Evolutionary conservation across 1,140 invertebrate genomes (phyloP).

Genomic region (Drosophila trapezifrons): DNA sequence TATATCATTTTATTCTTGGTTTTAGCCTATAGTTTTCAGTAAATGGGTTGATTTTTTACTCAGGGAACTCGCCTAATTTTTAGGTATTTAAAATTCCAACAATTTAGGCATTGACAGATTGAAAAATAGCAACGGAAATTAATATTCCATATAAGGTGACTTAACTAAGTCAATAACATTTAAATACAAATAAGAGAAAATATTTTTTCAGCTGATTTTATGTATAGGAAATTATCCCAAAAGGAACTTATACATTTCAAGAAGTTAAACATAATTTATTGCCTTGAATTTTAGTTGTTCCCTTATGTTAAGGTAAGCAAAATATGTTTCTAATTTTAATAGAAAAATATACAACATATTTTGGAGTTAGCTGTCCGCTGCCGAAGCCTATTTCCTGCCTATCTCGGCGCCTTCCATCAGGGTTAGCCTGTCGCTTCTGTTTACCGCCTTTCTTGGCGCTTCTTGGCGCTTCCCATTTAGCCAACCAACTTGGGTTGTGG

Average conservation of each 20-base stretch:
- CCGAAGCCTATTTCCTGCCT: not conserved
- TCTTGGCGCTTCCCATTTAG: slow-evolving; percentile 23
- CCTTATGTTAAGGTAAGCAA: not conserved
- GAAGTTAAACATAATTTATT: not conserved
- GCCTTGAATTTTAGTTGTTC: no score
- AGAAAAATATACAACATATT: not conserved
- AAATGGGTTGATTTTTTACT: not conserved
- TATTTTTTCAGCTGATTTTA: not conserved
- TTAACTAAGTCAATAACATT: not conserved
- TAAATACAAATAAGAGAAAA: rapidly evolving
- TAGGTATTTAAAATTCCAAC: not conserved
- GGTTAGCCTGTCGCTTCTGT: slow-evolving; percentile 32
- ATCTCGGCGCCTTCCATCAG: slow-evolving; percentile 4
- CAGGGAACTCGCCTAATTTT: no score
- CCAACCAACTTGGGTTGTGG: slow-evolving; percentile 5
- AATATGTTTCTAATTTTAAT: not conserved
- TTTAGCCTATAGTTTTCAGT: not conserved
- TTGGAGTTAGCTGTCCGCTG: no score
- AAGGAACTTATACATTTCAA: not conserved
- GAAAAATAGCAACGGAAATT: not conserved
- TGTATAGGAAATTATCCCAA: no score
- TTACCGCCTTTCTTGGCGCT: slow-evolving; percentile 35
- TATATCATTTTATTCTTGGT: not conserved
- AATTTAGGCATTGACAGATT: not conserved
- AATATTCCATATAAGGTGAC: not conserved